phyloP scores from a whole-genome alignment of 2,797 vertebrate genomes.

The Brachymystax lenok region DNA sequence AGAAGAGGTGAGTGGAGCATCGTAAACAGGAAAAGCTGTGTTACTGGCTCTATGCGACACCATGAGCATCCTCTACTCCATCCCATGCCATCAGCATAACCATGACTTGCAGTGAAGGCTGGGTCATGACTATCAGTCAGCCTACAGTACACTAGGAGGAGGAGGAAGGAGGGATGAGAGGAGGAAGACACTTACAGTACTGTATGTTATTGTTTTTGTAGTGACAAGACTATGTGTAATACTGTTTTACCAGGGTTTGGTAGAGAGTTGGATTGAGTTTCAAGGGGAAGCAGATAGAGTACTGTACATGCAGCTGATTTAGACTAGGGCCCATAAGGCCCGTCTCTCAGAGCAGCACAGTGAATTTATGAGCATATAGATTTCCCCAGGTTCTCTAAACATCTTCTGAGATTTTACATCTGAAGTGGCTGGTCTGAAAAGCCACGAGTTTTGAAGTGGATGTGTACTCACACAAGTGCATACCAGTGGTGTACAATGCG shows the following conservation, averaged over 20 bases:
- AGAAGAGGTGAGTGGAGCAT: constrained; percentile 89
- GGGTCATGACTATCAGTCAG: neutral
- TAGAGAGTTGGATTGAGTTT: neutral
- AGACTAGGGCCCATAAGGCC: neutral
- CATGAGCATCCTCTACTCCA: constrained; percentile 2
- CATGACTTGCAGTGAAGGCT: neutral
- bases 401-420: neutral
- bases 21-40: constrained; percentile 5
- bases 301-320: neutral
- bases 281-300: neutral
- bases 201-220: neutral
- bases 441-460: neutral
- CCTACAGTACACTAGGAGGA: neutral
- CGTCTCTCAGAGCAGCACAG: neutral
- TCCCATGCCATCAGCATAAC: constrained; percentile 10
- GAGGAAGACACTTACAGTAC: neutral
- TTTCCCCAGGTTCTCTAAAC: neutral
- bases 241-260: neutral
- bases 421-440: neutral
- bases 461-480: neutral
- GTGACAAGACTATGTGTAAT: neutral
- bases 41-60: neutral
- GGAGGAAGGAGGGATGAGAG: too few species aligned
- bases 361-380: neutral
- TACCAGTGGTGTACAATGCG: neutral